Conservation (phyloP, 1,140 invertebrate genomes). For the Ptiloglossa arizonensis region DNA sequence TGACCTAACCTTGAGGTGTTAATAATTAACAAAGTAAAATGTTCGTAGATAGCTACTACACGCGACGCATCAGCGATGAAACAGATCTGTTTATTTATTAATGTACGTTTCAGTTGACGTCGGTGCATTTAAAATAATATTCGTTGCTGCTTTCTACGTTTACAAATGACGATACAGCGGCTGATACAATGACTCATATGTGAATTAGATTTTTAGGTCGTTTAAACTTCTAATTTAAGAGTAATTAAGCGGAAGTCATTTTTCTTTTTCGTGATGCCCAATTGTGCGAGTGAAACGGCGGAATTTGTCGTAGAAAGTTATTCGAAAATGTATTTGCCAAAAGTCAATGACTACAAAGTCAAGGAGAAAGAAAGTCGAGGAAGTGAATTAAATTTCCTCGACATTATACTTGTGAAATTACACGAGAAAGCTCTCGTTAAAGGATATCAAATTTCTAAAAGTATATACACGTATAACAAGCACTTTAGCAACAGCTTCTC, state of each 20-base stretch:
- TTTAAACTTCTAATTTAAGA: background rate
- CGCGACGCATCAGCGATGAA: too few species aligned
- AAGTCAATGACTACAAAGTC: background rate
- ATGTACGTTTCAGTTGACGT: too few species aligned
- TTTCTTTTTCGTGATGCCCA: background rate
- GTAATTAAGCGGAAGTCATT: background rate
- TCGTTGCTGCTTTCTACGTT: too few species aligned
- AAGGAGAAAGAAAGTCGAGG: slow-evolving; percentile 2
- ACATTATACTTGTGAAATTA: background rate
- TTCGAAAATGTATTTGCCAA: background rate
- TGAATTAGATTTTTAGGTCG: background rate
- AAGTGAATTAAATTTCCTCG: background rate
- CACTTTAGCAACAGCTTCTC: too few species aligned
- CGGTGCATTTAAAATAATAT: too few species aligned
- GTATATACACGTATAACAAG: too few species aligned
- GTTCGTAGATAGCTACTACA: too few species aligned
- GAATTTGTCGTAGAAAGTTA: background rate
- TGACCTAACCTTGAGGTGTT: too few species aligned
- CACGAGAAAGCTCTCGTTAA: background rate
- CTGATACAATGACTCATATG: background rate
- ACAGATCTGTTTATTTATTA: too few species aligned
- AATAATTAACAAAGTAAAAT: too few species aligned
- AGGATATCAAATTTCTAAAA: background rate
- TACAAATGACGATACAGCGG: too few species aligned
- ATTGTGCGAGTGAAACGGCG: background rate